Evolutionary conservation across 2,888 invertebrate genomes (phyloP).

Genomic region (Mythimna loreyi): DNA sequence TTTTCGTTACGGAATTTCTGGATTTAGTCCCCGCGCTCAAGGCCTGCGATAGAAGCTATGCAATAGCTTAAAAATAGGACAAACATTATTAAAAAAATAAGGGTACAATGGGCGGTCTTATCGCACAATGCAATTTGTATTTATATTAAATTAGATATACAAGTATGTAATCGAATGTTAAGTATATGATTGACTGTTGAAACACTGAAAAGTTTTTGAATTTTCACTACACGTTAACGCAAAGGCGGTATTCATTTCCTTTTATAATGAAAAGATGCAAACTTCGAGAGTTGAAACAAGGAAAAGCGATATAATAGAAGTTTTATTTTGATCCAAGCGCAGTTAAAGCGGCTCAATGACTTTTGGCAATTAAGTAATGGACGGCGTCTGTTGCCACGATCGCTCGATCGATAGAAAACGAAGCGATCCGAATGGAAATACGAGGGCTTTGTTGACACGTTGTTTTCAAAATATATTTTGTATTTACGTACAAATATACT

Average conservation of each 20-base stretch:
- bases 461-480: conserved; percentile 8
- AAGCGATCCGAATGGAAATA: conserved; percentile 34
- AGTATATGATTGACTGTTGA: too few species aligned
- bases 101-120: too few species aligned
- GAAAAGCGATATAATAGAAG: conserved; percentile 23
- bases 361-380: conserved; percentile 77
- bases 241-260: conserved; percentile 3
- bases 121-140: too few species aligned
- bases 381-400: conserved; percentile 61
- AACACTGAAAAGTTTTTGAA: not conserved
- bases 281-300: conserved; percentile 14
- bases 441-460: conserved; percentile 22
- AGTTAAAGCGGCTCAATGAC: conserved; percentile 61
- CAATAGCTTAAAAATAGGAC: too few species aligned
- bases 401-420: conserved; percentile 64
- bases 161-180: too few species aligned
- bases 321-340: conserved; percentile 46
- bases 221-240: not conserved
- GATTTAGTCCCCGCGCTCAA: too few species aligned
- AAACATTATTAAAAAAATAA: too few species aligned
- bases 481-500: not conserved
- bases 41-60: too few species aligned
- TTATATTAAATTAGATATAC: too few species aligned
- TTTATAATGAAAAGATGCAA: conserved; percentile 24
- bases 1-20: too few species aligned